Conservation (phyloP, 37 sponge, comb jelly and placozoan species). For the Spongia lamella region DNA sequence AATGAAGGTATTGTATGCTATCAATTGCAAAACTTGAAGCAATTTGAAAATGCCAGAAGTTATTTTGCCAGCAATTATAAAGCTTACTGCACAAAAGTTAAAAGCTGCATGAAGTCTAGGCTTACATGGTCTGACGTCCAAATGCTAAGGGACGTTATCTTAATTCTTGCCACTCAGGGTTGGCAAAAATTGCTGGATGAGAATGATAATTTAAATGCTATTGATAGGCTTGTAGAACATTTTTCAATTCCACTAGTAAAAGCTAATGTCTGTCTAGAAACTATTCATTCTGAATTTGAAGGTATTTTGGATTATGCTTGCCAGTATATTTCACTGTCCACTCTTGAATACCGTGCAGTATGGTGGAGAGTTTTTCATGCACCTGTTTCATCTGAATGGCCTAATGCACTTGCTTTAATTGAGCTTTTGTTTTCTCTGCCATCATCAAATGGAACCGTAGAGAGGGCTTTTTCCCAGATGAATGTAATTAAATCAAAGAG, state of each 20-base stretch:
- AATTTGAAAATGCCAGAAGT: conserved; percentile 9
- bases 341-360: conserved; percentile 53
- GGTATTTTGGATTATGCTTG: conserved; percentile 48
- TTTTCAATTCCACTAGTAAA: conserved; percentile 46
- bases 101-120: background rate
- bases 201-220: conserved; percentile 22
- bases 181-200: conserved; percentile 59
- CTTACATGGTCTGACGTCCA: conserved; percentile 37
- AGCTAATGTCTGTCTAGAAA: conserved; percentile 27
- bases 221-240: conserved; percentile 38
- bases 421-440: conserved; percentile 64
- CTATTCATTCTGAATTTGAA: conserved; percentile 33
- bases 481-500: conserved; percentile 54
- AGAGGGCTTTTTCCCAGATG: conserved; percentile 47
- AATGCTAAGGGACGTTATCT: conserved; percentile 41
- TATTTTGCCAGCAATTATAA: conserved; percentile 30
- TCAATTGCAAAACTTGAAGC: conserved; percentile 42
- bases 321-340: conserved; percentile 56
- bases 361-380: conserved; percentile 76
- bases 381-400: conserved; percentile 57
- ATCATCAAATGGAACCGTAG: conserved; percentile 62
- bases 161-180: conserved; percentile 49
- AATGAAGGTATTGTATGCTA: conserved; percentile 18
- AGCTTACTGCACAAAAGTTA: conserved; percentile 14
- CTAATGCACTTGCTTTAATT: conserved; percentile 33